Evolutionary conservation across 1,140 invertebrate genomes (phyloP).

Genomic region (Drosophila pectinifera): DNA sequence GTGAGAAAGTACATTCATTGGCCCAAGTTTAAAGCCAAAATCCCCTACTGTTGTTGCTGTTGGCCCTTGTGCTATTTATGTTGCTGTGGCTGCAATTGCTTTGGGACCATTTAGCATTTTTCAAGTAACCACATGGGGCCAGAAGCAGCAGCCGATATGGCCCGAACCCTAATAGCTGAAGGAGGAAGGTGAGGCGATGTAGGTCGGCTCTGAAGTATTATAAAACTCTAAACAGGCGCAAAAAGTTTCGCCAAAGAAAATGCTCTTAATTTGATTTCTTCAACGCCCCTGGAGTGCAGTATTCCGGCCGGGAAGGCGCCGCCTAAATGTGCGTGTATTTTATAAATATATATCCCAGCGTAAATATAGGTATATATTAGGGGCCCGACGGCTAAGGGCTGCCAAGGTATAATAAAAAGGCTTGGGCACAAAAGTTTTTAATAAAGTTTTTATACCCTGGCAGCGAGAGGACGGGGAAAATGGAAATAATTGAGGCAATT

Average conservation of each 20-base stretch:
- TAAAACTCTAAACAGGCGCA: conserved; percentile 77
- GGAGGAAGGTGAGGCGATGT: neutral
- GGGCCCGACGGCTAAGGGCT: conserved; percentile 9
- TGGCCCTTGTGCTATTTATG: conserved; percentile 24
- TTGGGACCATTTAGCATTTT: conserved; percentile 81
- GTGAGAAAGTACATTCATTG: conserved; percentile 9
- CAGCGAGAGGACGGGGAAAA: conserved; percentile 35
- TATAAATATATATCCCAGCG: conserved; percentile 62
- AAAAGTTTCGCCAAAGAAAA: conserved; percentile 74
- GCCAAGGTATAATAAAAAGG: conserved; percentile 66
- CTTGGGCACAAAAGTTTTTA: conserved; percentile 79
- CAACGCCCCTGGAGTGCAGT: conserved; percentile 78
- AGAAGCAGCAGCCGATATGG: conserved; percentile 50
- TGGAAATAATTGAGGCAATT: conserved; percentile 78
- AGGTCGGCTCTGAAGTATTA: conserved; percentile 68
- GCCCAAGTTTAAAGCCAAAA: conserved; percentile 29
- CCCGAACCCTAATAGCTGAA: conserved; percentile 45
- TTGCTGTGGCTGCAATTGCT: conserved; percentile 68
- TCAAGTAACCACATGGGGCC: conserved; percentile 77
- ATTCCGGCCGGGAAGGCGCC: conserved; percentile 10
- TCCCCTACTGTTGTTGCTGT: conserved; percentile 36
- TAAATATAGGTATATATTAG: conserved; percentile 30
- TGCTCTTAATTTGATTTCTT: conserved; percentile 82
- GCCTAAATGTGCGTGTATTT: conserved; percentile 78
- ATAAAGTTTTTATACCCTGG: conserved; percentile 80